Evolutionary conservation across 2,113 vertebrate genomes (phyloP), one percentile per base, ranked within the genome.

Genomic region (Tupaia chinensis): DNA sequence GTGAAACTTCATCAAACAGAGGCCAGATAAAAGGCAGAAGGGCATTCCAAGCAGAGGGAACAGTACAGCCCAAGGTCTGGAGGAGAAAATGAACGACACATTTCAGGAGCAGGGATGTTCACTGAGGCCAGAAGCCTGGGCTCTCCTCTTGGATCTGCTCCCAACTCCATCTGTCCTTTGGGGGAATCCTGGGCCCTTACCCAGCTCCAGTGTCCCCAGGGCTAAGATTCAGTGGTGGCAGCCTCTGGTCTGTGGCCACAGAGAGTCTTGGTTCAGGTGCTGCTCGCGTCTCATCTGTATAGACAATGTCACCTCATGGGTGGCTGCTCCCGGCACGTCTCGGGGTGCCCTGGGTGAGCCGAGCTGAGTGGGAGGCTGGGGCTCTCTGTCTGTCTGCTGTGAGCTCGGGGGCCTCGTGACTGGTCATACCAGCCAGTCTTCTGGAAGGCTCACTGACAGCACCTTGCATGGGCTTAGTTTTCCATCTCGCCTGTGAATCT

Each of bases 381-480:
- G 44, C 27, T 27, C 25, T 19, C 1, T 0, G 77, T n/a, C 27
- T 9, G 3, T 14, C 86, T 3, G 53, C 53, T 74, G 56, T n/a
- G 6, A 0, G 13, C 68, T 22, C 44, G 20, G 7, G 66, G n/a
- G 60, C 68, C 3, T 4, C 4, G 68, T 13, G 15, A 54, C 81
- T 27, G 68, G 74, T n/a, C n/a, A 22, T 54, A 60, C 14, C 0
- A 16, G 63, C 66, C 65, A 11, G 29, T 27, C n/a, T 74, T 34
- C 53, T 17, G 8, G 68, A 12, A 56, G 61, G 32, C 44, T 81
- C 27, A 3, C 44, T 4, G 23, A 78, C 56, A 61, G 56, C 87
- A 16, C 1, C 1, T 14, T 4, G 68, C 58, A 7, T 0, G 34
- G 32, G 69, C 5, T 14, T 53, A 1, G 8, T 73, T 87, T 29